These are phyloP conservation scores for Muscicapa comitata DNA, from an alignment of 2,797 vertebrate genomes.

Conservation along the genomic window DNA sequence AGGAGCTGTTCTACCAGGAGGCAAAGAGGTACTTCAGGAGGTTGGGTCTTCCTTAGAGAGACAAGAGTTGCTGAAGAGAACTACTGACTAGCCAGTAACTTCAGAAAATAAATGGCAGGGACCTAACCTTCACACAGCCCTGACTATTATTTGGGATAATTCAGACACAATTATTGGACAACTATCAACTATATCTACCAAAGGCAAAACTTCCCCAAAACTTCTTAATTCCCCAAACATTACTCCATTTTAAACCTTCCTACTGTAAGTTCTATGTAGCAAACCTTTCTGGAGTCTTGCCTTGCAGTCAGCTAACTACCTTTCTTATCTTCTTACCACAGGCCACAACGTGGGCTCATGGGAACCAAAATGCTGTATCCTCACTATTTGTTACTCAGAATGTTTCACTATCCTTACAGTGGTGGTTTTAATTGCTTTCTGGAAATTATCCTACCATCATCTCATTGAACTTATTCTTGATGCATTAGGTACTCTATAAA, in stretches of 20 bases:
- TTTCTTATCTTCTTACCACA: slow-evolving; percentile 63
- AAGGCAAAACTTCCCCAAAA: background rate
- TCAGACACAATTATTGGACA: background rate
- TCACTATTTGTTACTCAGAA: slow-evolving; percentile 55
- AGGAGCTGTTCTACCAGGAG: background rate
- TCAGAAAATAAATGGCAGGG: background rate
- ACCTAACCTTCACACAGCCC: background rate
- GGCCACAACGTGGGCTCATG: slow-evolving; percentile 48
- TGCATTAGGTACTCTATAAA: slow-evolving; percentile 65
- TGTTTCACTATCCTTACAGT: slow-evolving; percentile 44
- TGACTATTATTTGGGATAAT: background rate
- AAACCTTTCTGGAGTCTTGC: background rate
- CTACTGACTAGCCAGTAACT: background rate
- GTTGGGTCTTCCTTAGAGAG: background rate
- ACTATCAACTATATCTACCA: background rate
- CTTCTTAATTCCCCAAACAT: background rate
- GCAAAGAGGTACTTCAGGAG: background rate
- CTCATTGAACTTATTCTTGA: slow-evolving; percentile 58
- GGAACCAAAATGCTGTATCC: slow-evolving; percentile 42
- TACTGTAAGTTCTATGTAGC: background rate
- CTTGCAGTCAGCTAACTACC: slow-evolving; percentile 16
- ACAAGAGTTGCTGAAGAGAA: background rate
- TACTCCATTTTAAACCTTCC: background rate
- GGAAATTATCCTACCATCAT: slow-evolving; percentile 66
- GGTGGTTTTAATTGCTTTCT: slow-evolving; percentile 67